Evolutionary conservation across 1,140 invertebrate genomes (phyloP).

Genomic region (Chironomus tepperi): DNA sequence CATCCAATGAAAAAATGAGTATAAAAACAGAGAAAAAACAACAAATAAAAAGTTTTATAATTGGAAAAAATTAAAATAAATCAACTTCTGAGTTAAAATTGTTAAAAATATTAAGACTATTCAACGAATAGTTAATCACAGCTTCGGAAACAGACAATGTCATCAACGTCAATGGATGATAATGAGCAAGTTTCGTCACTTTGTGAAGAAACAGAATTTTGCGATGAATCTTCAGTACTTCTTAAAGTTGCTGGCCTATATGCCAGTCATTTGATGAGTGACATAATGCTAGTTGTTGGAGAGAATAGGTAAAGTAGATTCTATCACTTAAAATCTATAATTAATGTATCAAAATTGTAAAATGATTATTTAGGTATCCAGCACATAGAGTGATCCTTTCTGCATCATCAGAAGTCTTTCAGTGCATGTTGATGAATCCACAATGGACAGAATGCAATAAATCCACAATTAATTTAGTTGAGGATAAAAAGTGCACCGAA

Average conservation of each 20-base stretch:
- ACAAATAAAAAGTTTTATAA: too few species aligned
- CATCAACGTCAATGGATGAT: too few species aligned
- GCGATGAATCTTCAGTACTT: neutral
- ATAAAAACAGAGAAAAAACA: too few species aligned
- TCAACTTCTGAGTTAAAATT: too few species aligned
- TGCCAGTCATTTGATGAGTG: constrained; percentile 75
- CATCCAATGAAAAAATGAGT: too few species aligned
- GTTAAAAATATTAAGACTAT: too few species aligned
- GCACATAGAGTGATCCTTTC: constrained; percentile 87
- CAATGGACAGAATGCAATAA: constrained; percentile 87
- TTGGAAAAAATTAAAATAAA: too few species aligned
- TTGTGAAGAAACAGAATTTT: neutral
- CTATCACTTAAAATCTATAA: neutral
- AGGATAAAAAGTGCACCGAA: constrained; percentile 70
- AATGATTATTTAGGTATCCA: constrained; percentile 50
- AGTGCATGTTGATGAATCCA: constrained; percentile 91
- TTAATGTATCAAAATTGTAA: neutral
- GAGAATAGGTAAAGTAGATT: constrained; percentile 46
- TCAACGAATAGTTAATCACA: too few species aligned
- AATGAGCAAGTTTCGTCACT: neutral
- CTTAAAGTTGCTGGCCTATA: constrained; percentile 71
- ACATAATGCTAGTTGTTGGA: constrained; percentile 72
- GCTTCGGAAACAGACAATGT: too few species aligned
- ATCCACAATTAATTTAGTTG: constrained; percentile 70
- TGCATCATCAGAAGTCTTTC: constrained; percentile 92